Evolutionary conservation across 2,888 invertebrate species (phyloP).

Genomic region (Hypsopygia costalis): DNA sequence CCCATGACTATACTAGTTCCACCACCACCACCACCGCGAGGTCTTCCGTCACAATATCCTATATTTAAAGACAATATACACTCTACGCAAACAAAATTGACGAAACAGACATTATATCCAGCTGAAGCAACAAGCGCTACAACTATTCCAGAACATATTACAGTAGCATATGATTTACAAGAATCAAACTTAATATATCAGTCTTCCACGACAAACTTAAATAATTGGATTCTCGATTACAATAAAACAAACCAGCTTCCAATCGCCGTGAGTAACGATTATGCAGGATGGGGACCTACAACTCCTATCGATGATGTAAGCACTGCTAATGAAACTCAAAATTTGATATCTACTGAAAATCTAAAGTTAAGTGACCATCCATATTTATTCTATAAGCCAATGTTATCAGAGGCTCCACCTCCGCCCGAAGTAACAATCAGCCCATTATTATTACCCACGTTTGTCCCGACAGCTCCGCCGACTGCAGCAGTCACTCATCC

Average conservation of each 20-base stretch:
- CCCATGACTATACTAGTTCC: constrained; percentile 86
- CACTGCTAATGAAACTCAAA: constrained; percentile 55
- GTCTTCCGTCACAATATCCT: constrained; percentile 53
- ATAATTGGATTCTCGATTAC: constrained; percentile 52
- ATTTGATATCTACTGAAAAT: constrained; percentile 55
- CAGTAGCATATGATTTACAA: constrained; percentile 77
- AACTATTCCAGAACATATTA: constrained; percentile 30
- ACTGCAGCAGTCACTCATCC: constrained; percentile 24
- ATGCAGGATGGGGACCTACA: constrained; percentile 74
- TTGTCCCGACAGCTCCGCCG: constrained; percentile 56
- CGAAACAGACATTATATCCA: constrained; percentile 28
- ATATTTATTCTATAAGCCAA: constrained; percentile 59
- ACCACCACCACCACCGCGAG: constrained; percentile 81
- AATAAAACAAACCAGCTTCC: constrained; percentile 49
- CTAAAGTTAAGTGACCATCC: constrained; percentile 43
- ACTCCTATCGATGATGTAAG: constrained; percentile 54
- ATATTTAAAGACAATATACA: constrained; percentile 44
- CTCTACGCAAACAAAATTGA: constrained; percentile 32
- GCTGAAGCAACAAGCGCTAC: constrained; percentile 35
- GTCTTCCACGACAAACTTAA: constrained; percentile 76
- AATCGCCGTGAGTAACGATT: constrained; percentile 63
- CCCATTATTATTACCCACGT: constrained; percentile 38
- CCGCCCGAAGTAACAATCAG: constrained; percentile 43
- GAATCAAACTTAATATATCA: constrained; percentile 84
- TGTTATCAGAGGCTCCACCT: constrained; percentile 58